Evolutionary conservation across 2,888 invertebrate species (phyloP), one percentile per base, ranked within the genome.

Genomic region (Orthonevra nobilis): DNA sequence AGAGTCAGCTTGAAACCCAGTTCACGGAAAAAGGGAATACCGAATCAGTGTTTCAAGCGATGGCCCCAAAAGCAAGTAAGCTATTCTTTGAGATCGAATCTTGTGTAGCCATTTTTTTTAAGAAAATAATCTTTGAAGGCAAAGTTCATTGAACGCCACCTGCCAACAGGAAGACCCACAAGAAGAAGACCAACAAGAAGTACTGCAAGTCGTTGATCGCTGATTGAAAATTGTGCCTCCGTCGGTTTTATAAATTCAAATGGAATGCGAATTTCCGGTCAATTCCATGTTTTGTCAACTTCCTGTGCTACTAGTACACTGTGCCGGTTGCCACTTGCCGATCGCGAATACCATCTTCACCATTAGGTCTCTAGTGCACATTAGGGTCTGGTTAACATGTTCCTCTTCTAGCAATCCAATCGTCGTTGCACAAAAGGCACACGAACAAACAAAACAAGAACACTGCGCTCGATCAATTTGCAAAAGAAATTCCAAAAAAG

Each of bases 251-350:
- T 52, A 63, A 63, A 70, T 70, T 74, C 34, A 42, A 70, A 70
- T 58, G 75, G 70, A 70, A 77, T 70, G 64, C 52, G 63, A 44
- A 46, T 63, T 64, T 77, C 75, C 75, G 70, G 77, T 66, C 77
- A 64, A 7, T 52, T 60, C 44, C 42, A 50, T 48, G 42, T 46
- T 68, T 52, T 42, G 46, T 38, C 40, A 20, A 70, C 58, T 77
- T 77, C 77, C 77, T 70, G 70, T 77, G 70, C 70, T 40, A 72
- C 46, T 70, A 69, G 50, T 64, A 56, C 69, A 75, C 61, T 69
- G 48, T 46, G n/a, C n/a, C n/a, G n/a, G n/a, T n/a, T n/a, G n/a
- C n/a, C 9, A 1, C 5, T 17, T 1, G 54, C 30, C 32, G 58
- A 15, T 23, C 32, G 48, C 26, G 38, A 56, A 58, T 56, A 23